Conservation (phyloP, 2,113 vertebrate genomes). For the Noturus placidus region DNA sequence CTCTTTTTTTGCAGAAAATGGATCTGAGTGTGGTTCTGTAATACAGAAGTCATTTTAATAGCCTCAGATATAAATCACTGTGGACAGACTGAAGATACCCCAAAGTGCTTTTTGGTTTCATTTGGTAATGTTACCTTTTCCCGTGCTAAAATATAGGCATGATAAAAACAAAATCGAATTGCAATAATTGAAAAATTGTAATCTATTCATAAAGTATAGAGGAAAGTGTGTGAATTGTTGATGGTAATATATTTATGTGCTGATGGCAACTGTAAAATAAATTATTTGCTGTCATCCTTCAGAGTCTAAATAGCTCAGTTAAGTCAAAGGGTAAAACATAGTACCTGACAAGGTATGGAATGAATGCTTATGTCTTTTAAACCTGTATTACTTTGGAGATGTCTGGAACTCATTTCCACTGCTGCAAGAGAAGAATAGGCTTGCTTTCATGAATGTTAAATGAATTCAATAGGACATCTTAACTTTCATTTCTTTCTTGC, state of each 20-base stretch:
- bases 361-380: conserved; percentile 72
- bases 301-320: conserved; percentile 70
- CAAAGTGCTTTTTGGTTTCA: conserved; percentile 22
- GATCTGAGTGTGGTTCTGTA: conserved; percentile 28
- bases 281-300: conserved; percentile 56
- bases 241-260: conserved; percentile 45
- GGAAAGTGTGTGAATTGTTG: conserved; percentile 50
- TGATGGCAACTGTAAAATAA: conserved; percentile 40
- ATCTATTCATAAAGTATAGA: conserved; percentile 17
- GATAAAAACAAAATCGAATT: conserved; percentile 1
- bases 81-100: conserved; percentile 29
- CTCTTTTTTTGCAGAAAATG: conserved; percentile 41
- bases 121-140: conserved; percentile 31
- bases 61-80: not conserved
- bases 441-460: conserved; percentile 78
- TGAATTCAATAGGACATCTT: conserved; percentile 80
- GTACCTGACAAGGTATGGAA: conserved; percentile 72
- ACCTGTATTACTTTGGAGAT: conserved; percentile 67
- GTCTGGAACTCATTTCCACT: conserved; percentile 80
- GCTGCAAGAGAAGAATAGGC: conserved; percentile 64
- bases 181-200: not conserved
- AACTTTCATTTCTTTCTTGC: conserved; percentile 68
- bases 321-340: conserved; percentile 73
- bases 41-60: conserved; percentile 36
- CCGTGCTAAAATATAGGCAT: not conserved